A percentile compares a stretch with the other conserved stretches of the same genome.
Conservation (phyloP, 2,113 vertebrate species). For the Nyctereutes procyonoides region DNA sequence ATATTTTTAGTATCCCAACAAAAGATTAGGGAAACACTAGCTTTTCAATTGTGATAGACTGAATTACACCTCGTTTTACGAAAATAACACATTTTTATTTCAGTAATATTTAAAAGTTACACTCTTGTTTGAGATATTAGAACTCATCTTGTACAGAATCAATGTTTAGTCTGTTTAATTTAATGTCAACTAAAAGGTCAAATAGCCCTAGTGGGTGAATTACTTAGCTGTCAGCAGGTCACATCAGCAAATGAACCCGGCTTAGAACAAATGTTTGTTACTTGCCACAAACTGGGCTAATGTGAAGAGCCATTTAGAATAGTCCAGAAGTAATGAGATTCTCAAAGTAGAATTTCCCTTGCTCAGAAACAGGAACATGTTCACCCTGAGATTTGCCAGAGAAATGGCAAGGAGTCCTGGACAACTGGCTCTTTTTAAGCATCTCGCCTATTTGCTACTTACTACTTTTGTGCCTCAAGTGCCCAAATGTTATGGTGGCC, state of each 20-base stretch:
- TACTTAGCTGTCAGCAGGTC: slow-evolving; percentile 66
- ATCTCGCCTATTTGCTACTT: slow-evolving; percentile 8
- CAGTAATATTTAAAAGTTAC: slow-evolving; percentile 31
- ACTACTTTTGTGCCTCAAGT: slow-evolving; percentile 42
- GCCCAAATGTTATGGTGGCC: background rate
- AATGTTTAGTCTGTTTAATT: slow-evolving; percentile 79
- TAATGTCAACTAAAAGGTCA: slow-evolving; percentile 78
- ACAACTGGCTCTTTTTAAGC: background rate
- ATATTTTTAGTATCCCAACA: slow-evolving; percentile 47
- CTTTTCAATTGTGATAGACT: slow-evolving; percentile 70
- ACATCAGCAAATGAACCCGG: slow-evolving; percentile 70
- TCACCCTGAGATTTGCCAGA: slow-evolving; percentile 9
- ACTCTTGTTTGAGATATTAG: slow-evolving; percentile 72
- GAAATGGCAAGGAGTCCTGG: background rate
- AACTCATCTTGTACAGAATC: slow-evolving; percentile 81
- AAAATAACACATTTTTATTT: slow-evolving; percentile 74
- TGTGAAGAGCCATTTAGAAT: slow-evolving; percentile 17
- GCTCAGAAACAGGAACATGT: background rate
- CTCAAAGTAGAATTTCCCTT: background rate
- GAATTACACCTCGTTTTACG: slow-evolving; percentile 75
- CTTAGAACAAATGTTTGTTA: slow-evolving; percentile 58
- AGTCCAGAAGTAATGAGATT: background rate
- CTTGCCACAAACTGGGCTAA: slow-evolving; percentile 60
- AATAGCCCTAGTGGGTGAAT: slow-evolving; percentile 75
- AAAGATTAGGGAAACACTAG: slow-evolving; percentile 60